Base-by-base conservation (phyloP, 2,888 invertebrate genomes). In the Himalopsyche japonica region DNA sequence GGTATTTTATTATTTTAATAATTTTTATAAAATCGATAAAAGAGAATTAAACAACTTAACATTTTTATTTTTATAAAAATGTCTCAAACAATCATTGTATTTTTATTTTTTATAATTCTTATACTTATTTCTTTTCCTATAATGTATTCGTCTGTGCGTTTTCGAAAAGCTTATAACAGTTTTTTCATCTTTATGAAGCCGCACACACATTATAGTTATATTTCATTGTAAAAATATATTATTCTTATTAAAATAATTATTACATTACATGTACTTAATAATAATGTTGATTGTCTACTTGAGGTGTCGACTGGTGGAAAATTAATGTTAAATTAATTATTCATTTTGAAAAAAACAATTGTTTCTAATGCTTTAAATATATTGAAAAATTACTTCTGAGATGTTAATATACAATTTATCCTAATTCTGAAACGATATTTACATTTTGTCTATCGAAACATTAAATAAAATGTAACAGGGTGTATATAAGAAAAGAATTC, bases 401-500 rank as follows among this genome's bases (percentile, higher is more conserved):
- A 70, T 70, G 70, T 70, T 70, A 27, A 27, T 27, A 30, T 70
- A 70, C 70, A 70, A 30, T 5, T 70, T 70, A 70, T 70, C 70
- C 70, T 70, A 70, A 70, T 70, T 30, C 27, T 27, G 70, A 70
- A 27, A 27, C 70, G 70, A 70, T 70, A 70, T 70, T 24, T 70
- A 70, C 30, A 70, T 30, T 27, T 30, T 70, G 27, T 70, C 70
- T 70, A 70, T 70, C 70, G 43, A 70, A 70, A 70, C 30, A 70
- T 70, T 30, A 30, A 70, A 30, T 70, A 70, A 70, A 70, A 70
- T 70, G 70, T 70, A 30, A 70, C 24, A 24, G 70, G 30, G 70
- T 30, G 70, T 70, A 70, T 27, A 57, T 70, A 76, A 27, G 30
- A 83, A 84, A 80, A 83, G 80, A 81, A 84, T 80, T 83, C 76